Evolutionary conservation across 1,140 invertebrate species (phyloP).

Genomic region (Gryllus bimaculatus): DNA sequence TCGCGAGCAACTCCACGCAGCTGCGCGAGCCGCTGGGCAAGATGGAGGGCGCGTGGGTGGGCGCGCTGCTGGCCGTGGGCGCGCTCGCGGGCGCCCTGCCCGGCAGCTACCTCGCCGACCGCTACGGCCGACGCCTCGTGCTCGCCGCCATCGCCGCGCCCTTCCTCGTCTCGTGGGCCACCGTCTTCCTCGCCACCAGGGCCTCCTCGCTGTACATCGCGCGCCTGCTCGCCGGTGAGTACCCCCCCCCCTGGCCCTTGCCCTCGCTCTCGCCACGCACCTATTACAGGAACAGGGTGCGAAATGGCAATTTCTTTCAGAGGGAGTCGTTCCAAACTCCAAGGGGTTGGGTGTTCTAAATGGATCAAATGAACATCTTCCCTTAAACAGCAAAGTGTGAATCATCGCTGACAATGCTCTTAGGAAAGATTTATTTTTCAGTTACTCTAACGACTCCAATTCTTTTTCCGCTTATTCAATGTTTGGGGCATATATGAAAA

Average conservation of each 20-base stretch:
- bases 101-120: constrained; percentile 48
- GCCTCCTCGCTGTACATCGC: not conserved
- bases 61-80: constrained; percentile 43
- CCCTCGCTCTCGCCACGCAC: too few species aligned
- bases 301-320: too few species aligned
- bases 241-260: not conserved
- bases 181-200: not conserved
- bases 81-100: constrained; percentile 44
- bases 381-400: too few species aligned
- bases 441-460: too few species aligned
- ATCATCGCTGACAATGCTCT: too few species aligned
- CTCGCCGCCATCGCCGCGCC: constrained; percentile 3
- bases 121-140: constrained; percentile 49
- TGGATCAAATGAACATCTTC: too few species aligned
- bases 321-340: too few species aligned
- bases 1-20: constrained; percentile 9
- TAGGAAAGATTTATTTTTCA: too few species aligned
- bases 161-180: constrained; percentile 2
- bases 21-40: constrained; percentile 6
- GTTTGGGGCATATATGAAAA: too few species aligned
- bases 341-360: too few species aligned
- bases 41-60: constrained; percentile 42
- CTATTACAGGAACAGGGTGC: too few species aligned
- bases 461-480: too few species aligned
- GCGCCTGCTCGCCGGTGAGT: not conserved